Conservation (phyloP, 2,888 invertebrate species). For the Nipponacmea schrenckii region DNA sequence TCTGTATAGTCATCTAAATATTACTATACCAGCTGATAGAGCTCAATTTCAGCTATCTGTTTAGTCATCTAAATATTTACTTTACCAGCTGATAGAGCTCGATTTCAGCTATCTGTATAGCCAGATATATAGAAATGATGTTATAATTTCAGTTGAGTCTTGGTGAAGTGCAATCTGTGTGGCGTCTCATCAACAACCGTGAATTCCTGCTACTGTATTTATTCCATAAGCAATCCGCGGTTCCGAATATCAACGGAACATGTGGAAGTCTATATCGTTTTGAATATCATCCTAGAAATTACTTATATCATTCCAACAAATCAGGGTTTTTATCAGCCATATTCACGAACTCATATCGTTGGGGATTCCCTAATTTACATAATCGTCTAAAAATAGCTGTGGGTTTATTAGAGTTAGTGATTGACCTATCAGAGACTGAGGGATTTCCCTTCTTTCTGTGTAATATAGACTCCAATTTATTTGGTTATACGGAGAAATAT, state of each 20-base stretch:
- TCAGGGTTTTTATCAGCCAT: not conserved
- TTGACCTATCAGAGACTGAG: slow-evolving; percentile 1
- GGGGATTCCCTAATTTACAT: not conserved
- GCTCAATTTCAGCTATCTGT: too few relatives aligned
- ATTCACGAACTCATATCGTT: not conserved
- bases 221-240: not conserved
- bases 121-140: too few relatives aligned
- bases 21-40: too few relatives aligned
- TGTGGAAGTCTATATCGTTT: not conserved
- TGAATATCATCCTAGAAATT: not conserved
- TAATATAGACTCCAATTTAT: not conserved
- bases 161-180: not conserved
- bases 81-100: too few relatives aligned
- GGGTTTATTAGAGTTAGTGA: slow-evolving; percentile 5
- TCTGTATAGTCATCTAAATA: too few relatives aligned
- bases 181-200: not conserved
- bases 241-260: slow-evolving; percentile 2
- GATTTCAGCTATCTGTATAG: too few relatives aligned
- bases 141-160: not conserved
- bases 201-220: slow-evolving; percentile 2
- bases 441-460: slow-evolving; percentile 4
- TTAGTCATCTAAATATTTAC: too few relatives aligned
- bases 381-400: slow-evolving; percentile 3
- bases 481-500: slow-evolving; percentile 4
- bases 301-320: not conserved